Evolutionary conservation across 2,797 vertebrate species (phyloP).

Genomic region (Lemur catta): DNA sequence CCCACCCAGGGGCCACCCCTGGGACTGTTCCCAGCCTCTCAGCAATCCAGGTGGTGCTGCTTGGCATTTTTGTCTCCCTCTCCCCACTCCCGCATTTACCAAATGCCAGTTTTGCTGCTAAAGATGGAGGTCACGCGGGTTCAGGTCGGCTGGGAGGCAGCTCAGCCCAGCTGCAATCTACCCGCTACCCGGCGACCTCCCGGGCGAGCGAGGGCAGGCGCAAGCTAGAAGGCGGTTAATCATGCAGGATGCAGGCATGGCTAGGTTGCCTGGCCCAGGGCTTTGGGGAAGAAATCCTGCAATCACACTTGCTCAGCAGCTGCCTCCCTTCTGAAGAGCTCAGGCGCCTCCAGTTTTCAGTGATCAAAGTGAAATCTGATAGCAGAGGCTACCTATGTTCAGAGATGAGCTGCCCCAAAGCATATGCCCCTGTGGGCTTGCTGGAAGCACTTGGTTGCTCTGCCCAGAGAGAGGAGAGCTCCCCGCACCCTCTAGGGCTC

Average conservation of each 20-base stretch:
- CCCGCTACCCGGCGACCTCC: not conserved
- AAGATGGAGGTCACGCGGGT: conserved; percentile 1
- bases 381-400: conserved; percentile 47
- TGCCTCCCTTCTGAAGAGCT: conserved; percentile 57
- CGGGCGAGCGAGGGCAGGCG: not conserved
- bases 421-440: not conserved
- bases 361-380: conserved; percentile 69
- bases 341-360: conserved; percentile 48
- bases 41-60: not conserved
- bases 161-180: conserved; percentile 32
- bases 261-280: conserved; percentile 39
- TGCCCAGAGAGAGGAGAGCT: not conserved
- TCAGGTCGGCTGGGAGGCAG: not conserved
- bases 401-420: conserved; percentile 23
- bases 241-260: conserved; percentile 52
- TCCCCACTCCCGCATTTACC: conserved; percentile 1
- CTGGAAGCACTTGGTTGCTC: not conserved
- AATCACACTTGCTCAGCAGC: conserved; percentile 40
- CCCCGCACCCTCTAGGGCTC: too few relatives aligned
- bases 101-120: conserved; percentile 51
- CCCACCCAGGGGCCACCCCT: not conserved
- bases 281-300: conserved; percentile 53
- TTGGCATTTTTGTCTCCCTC: not conserved
- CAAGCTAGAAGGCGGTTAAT: conserved; percentile 43
- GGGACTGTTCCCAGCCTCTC: not conserved